Conservation (phyloP, 2,113 vertebrate species). For the Patagioenas fasciata region DNA sequence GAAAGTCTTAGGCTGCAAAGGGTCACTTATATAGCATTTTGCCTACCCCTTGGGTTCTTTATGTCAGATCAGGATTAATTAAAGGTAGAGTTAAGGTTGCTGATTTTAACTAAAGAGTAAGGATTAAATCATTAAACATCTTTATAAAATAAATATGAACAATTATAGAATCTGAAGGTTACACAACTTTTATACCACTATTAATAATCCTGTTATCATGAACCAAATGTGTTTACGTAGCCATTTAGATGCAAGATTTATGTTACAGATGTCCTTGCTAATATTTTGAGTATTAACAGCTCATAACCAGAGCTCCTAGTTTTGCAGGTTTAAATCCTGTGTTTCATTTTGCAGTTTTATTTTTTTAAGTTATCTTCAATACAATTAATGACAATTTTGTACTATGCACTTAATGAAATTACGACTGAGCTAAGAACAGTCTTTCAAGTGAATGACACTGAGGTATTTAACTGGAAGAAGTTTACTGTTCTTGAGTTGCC, state of each 20-base stretch:
- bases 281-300: neutral
- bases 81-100: neutral
- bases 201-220: neutral
- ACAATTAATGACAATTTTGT: neutral
- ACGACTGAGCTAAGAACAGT: neutral
- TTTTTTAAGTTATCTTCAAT: neutral
- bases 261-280: neutral
- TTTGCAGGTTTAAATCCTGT: neutral
- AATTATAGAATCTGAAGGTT: neutral
- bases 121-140: neutral
- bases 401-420: neutral
- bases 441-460: slow-evolving; percentile 47
- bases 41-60: neutral
- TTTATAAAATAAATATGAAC: neutral
- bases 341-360: neutral
- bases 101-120: neutral
- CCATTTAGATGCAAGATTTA: neutral
- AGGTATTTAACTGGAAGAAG: slow-evolving; percentile 52
- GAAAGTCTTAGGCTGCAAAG: neutral
- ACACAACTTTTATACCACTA: neutral
- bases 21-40: neutral
- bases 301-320: neutral
- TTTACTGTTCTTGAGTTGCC: slow-evolving; percentile 31
- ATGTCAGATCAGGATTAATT: neutral
- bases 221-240: neutral